phyloP scores from a whole-genome alignment of 64 coral and sea anemone genomes.

The Pocillopora verrucosa region DNA sequence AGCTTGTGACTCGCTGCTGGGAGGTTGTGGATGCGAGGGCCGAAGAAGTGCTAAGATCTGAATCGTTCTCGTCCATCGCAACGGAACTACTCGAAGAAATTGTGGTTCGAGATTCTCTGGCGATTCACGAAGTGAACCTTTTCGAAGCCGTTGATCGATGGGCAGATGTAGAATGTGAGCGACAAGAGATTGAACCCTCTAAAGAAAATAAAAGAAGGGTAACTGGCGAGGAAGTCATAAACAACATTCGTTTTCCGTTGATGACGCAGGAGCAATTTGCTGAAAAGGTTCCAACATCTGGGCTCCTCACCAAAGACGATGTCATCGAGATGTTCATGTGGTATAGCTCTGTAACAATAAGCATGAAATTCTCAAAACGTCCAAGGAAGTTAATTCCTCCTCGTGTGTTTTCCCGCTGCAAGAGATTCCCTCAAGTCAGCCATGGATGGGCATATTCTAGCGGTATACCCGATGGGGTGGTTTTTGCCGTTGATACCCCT shows the following conservation, averaged over 20 bases:
- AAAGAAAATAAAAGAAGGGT: slow-evolving; percentile 39
- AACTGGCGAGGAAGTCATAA: slow-evolving; percentile 49
- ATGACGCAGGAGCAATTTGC: slow-evolving; percentile 44
- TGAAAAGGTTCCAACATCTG: slow-evolving; percentile 2
- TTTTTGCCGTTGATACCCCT: slow-evolving; percentile 10
- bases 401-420: slow-evolving; percentile 2
- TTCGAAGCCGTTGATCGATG: slow-evolving; percentile 64
- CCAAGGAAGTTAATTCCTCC: not conserved
- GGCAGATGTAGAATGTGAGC: not conserved
- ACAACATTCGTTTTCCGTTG: slow-evolving; percentile 39
- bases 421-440: slow-evolving; percentile 31
- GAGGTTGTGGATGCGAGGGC: slow-evolving; percentile 46
- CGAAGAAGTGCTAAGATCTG: slow-evolving; percentile 1
- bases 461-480: not conserved
- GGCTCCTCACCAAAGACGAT: slow-evolving; percentile 26
- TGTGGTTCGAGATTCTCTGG: slow-evolving; percentile 27
- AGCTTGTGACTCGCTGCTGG: slow-evolving; percentile 48
- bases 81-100: slow-evolving; percentile 40
- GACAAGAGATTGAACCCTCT: not conserved
- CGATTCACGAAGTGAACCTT: slow-evolving; percentile 47
- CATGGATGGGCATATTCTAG: slow-evolving; percentile 15
- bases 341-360: slow-evolving; percentile 7
- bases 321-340: slow-evolving; percentile 31
- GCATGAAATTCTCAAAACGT: slow-evolving; percentile 4
- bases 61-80: slow-evolving; percentile 27